These are phyloP conservation scores for Meiosimyza decipiens DNA, from an alignment of 2,888 invertebrate species.

Conservation along the genomic window DNA sequence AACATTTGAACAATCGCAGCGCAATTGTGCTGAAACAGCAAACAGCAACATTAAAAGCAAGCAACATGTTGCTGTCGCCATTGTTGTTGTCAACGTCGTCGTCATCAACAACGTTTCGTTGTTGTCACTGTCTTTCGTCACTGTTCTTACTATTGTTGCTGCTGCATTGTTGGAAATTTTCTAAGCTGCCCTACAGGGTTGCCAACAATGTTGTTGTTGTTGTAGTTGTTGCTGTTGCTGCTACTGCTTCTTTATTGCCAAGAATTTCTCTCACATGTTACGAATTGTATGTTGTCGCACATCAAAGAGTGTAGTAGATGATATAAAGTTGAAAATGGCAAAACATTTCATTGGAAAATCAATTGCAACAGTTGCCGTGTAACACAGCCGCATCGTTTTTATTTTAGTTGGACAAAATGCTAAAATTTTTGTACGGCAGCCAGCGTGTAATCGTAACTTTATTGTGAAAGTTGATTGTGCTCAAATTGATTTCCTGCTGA, in stretches of 20 bases:
- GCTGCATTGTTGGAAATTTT: slow-evolving; percentile 1
- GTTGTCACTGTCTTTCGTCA: too few species aligned
- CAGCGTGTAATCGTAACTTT: too few species aligned
- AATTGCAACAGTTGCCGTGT: slow-evolving; percentile 24
- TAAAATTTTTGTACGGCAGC: too few species aligned
- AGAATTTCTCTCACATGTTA: slow-evolving; percentile 34
- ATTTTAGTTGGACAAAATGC: too few species aligned
- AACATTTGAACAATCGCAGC: slow-evolving; percentile 29
- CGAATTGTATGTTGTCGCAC: too few species aligned
- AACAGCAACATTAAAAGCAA: too few species aligned
- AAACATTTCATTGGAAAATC: slow-evolving; percentile 31
- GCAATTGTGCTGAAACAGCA: not conserved
- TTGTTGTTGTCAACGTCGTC: not conserved
- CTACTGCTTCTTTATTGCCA: slow-evolving; percentile 36
- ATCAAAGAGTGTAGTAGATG: too few species aligned
- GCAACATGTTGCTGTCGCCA: not conserved
- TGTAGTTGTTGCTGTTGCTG: too few species aligned
- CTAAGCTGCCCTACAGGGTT: slow-evolving; percentile 21
- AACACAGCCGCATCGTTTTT: too few species aligned
- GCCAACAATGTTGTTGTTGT: slow-evolving; percentile 29
- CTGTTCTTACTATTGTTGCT: not conserved
- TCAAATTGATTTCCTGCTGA: too few species aligned
- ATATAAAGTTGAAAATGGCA: not conserved
- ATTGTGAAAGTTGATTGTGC: too few species aligned
- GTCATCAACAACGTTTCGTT: too few species aligned